These are phyloP conservation scores for Apoda limacodes DNA, from an alignment of 2,888 invertebrate genomes.

Conservation along the genomic window DNA sequence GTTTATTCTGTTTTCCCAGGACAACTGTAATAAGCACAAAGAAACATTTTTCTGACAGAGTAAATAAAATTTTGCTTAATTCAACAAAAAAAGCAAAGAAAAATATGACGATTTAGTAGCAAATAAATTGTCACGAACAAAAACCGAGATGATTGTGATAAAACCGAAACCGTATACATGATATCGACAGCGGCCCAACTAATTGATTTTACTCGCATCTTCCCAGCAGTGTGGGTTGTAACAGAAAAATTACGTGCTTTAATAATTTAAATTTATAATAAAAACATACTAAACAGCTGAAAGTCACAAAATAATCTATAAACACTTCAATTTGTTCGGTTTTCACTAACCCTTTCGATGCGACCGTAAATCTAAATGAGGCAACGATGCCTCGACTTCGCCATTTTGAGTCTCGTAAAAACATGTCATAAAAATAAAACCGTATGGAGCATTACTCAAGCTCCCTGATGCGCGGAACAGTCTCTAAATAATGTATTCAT, in stretches of 20 bases:
- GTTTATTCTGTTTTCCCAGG: constrained; percentile 24
- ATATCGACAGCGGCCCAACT: too few relatives aligned
- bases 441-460: constrained; percentile 23
- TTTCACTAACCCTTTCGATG: constrained; percentile 19
- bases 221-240: too few relatives aligned
- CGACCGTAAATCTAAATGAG: constrained; percentile 22
- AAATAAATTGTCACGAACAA: constrained; percentile 5
- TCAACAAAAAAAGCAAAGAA: too few relatives aligned
- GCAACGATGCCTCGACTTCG: constrained; percentile 8
- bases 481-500: constrained; percentile 26
- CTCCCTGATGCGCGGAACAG: constrained; percentile 17
- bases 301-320: constrained; percentile 2
- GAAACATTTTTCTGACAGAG: too few relatives aligned
- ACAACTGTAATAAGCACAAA: constrained; percentile 11
- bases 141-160: constrained; percentile 1
- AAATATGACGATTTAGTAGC: too few relatives aligned
- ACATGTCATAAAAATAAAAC: constrained; percentile 24
- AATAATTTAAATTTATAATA: too few relatives aligned
- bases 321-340: constrained; percentile 18
- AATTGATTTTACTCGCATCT: too few relatives aligned
- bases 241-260: too few relatives aligned
- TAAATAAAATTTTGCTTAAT: too few relatives aligned
- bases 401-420: constrained; percentile 22
- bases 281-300: too few relatives aligned
- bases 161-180: too few relatives aligned